Base-by-base conservation (phyloP, 2,113 vertebrate species). In the Micronycteris hirsuta region DNA sequence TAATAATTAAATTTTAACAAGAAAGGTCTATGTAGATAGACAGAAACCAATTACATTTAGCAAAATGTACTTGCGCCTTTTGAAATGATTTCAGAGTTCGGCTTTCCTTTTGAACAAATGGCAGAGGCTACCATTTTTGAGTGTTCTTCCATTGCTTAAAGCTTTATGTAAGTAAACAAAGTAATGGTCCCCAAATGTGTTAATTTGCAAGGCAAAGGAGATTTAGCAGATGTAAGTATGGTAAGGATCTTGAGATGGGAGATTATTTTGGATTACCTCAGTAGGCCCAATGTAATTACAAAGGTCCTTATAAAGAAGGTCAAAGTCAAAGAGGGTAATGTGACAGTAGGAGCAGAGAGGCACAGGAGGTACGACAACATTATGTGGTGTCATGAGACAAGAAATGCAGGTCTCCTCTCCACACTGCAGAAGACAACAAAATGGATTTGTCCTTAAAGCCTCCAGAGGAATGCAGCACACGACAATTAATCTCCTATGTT, bases 1-100 rank as follows among this genome's bases (percentile, higher is more conserved):
- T 56, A 96, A 96, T 97, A 97, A 97, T 96, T 97, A 97, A 91
- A 97, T 97, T 95, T 96, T 95, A 97, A 97, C 63, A 91, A 83
- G 76, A 97, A 96, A 96, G 82, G 31, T 65, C 86, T 93, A 14
- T 86, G 73, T 97, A 91, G 93, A 92, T 96, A 93, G 93, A 93
- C 71, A 93, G 93, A 96, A 97, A 91, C 68, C 96, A 96, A 96
- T 97, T 95, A 97, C 93, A 91, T 81, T 94, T 91, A 91, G 82
- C 83, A 93, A 96, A 95, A 91, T 96, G 93, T 33, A 67, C 70
- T 86, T 94, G 43, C 43, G n/a, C 52, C 89, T 91, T 93, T 95
- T 95, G 89, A 95, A 97, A 86, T 33, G 16, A 84, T 95, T 96
- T 93, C 38, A 31, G 84, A 96, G 70, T 71, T 49, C 20, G 58